Evolutionary conservation across 2,888 invertebrate species (phyloP), one percentile per base, ranked within the genome.

Genomic region (Oasisia sp.): DNA sequence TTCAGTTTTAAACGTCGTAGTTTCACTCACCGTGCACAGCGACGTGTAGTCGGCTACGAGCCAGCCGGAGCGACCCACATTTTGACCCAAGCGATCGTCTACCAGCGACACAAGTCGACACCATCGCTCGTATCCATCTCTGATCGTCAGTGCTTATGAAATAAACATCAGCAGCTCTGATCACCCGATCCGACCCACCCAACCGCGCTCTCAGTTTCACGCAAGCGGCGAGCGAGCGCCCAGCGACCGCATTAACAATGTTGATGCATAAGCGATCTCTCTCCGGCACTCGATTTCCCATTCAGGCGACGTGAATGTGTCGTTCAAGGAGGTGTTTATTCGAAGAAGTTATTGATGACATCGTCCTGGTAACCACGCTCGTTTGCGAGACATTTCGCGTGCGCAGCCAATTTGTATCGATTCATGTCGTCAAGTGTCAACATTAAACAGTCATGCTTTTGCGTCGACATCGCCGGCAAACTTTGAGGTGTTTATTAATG

Each of bases 351-450:
- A 74, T 74, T 74, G 74, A 74, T 74, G n/a, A 74, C n/a, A 74
- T 74, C 27, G 74, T 27, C 74, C n/a, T 74, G 74, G 74, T 74
- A 27, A 74, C 74, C 27, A 74, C 19, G 74, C 74, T 7, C 74
- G 74, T 74, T n/a, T 74, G 74, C 74, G 74, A 74, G 74, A 74
- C 74, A 74, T 74, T 14, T 74, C 19, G 27, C 74, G n/a, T 74
- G 74, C n/a, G n/a, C n/a, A 74, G 74, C 74, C 74, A 74, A 74
- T 74, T 74, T 74, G 74, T 74, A 74, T 74, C 74, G 74, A 74
- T 74, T 74, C 74, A 19, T 74, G 74, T 74, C 74, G 27, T 27
- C n/a, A 74, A 74, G 19, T 74, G 74, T 74, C 74, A 74, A 74
- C 74, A 74, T n/a, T 74, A 74, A 74, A 27, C 27, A 74, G 74